Conservation (phyloP, 2,888 invertebrate genomes). For the Drosophila lutescens region DNA sequence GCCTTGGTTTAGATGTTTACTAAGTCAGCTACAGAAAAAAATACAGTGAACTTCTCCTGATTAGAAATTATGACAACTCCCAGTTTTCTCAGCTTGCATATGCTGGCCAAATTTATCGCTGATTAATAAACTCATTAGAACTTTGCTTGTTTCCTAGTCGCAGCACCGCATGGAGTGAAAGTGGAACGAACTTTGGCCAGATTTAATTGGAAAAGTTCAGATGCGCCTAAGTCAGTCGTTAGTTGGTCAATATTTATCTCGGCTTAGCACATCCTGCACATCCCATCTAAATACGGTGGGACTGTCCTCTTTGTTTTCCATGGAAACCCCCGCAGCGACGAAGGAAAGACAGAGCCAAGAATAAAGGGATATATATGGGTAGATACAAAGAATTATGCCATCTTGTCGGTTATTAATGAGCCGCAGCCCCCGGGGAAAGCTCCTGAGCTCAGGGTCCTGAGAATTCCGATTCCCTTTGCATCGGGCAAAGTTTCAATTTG, state of each 20-base stretch:
- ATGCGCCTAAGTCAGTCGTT: constrained; percentile 31
- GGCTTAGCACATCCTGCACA: constrained; percentile 18
- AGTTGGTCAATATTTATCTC: constrained; percentile 36
- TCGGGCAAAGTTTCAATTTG: constrained; percentile 45
- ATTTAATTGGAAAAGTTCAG: constrained; percentile 53
- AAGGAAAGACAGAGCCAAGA: constrained; percentile 5
- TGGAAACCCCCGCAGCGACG: constrained; percentile 27
- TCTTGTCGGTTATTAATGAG: constrained; percentile 54
- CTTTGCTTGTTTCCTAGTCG: constrained; percentile 54
- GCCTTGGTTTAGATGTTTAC: constrained; percentile 37
- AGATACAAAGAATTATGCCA: constrained; percentile 45
- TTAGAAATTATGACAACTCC: constrained; percentile 67
- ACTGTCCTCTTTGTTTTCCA: constrained; percentile 25
- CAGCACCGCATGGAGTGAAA: constrained; percentile 10
- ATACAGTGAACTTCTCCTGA: constrained; percentile 22
- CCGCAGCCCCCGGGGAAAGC: constrained; percentile 15
- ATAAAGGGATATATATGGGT: constrained; percentile 15
- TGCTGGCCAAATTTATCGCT: constrained; percentile 57
- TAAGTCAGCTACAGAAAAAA: constrained; percentile 10
- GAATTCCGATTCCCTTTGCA: constrained; percentile 20
- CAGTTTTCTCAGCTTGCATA: constrained; percentile 16
- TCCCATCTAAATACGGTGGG: constrained; percentile 1
- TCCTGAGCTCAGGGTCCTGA: neutral
- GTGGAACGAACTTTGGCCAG: constrained; percentile 30
- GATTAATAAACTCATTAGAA: constrained; percentile 79